Percentiles rank a stretch among this genome's conserved stretches.
Conservation (phyloP, 2,113 vertebrate genomes). For the Pipra filicauda region DNA sequence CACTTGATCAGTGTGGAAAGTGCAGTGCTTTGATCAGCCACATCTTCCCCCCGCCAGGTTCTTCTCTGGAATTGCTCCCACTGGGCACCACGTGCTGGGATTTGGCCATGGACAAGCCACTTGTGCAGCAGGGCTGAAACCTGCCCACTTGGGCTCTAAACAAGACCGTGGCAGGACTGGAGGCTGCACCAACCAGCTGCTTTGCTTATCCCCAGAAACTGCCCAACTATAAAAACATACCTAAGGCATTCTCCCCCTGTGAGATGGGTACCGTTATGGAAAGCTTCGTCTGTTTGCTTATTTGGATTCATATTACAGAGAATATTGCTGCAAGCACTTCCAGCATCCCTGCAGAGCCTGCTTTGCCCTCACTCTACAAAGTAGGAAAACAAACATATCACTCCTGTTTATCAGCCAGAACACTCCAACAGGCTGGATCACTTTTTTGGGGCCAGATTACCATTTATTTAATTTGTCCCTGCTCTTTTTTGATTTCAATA, state of each 20-base stretch:
- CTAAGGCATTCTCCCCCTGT: not conserved
- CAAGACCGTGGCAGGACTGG: no score
- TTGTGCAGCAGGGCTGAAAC: not conserved
- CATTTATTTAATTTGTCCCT: not conserved
- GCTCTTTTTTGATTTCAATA: not conserved
- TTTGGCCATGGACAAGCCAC: not conserved
- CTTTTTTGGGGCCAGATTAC: not conserved
- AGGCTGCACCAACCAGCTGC: not conserved
- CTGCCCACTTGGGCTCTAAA: not conserved
- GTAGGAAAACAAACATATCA: not conserved
- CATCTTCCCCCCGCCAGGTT: no score
- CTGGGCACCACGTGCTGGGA: no score
- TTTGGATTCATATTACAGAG: conserved; percentile 32
- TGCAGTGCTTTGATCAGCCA: not conserved
- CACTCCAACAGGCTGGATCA: not conserved
- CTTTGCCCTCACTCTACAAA: not conserved
- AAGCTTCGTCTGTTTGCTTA: not conserved
- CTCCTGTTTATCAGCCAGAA: not conserved
- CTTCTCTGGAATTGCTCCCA: not conserved
- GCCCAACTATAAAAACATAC: not conserved
- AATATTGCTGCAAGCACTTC: not conserved
- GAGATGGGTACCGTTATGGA: not conserved
- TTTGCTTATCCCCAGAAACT: not conserved
- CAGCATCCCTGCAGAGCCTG: not conserved
- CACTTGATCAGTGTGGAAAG: no score